Percentiles rank a stretch among this genome's conserved stretches.
phyloP scores from a whole-genome alignment of 2,113 vertebrate genomes.

The Otocyon megalotis region DNA sequence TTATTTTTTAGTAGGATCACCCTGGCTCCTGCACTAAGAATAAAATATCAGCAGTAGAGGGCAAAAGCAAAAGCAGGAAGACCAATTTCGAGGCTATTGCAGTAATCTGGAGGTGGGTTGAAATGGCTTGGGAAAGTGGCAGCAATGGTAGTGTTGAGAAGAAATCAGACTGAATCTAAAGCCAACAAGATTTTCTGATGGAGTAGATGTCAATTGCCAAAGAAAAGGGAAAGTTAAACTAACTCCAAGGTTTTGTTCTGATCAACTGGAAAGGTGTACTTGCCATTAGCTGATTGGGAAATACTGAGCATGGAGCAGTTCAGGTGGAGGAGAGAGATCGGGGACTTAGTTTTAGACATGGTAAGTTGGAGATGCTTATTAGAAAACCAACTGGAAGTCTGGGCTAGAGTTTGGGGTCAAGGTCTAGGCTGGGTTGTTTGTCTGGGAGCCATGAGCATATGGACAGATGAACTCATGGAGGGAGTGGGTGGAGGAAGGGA shows the following conservation, averaged over 20 bases:
- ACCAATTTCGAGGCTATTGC: not conserved
- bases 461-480: not conserved
- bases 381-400: not conserved
- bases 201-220: not conserved
- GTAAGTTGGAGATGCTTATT: not conserved
- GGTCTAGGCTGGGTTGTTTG: not conserved
- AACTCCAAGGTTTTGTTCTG: not conserved
- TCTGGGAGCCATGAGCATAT: accelerated
- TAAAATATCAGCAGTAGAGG: not conserved
- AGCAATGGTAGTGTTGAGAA: not conserved
- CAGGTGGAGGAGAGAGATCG: not conserved
- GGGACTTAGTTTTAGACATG: not conserved
- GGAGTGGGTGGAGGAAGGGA: not conserved
- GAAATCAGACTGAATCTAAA: not conserved
- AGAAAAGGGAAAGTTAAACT: not conserved
- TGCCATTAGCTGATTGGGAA: not conserved
- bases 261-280: not conserved
- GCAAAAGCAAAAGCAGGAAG: not conserved
- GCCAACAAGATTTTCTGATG: not conserved
- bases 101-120: accelerated
- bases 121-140: not conserved
- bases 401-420: not conserved
- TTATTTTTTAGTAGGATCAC: not conserved
- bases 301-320: not conserved
- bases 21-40: not conserved